These are phyloP conservation scores for Megaleporinus macrocephalus DNA, from an alignment of 2,113 vertebrate species.

Conservation along the genomic window DNA sequence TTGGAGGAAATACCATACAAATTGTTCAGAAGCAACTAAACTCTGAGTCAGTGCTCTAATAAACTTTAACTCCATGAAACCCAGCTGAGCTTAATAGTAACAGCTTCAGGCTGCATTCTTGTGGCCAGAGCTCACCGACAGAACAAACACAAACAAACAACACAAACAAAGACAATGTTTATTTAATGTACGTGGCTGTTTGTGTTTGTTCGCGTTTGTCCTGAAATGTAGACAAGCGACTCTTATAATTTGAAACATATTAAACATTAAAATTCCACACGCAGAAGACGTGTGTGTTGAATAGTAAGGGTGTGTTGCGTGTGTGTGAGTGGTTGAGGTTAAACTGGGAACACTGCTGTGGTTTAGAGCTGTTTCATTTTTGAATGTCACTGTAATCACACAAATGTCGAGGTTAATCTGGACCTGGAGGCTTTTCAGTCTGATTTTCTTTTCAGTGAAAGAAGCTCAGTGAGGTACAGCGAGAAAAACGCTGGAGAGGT, in stretches of 20 bases:
- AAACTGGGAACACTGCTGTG: background rate
- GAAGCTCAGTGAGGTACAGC: background rate
- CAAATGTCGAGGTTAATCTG: background rate
- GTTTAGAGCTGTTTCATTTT: background rate
- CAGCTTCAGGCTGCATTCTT: background rate
- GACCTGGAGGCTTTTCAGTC: background rate
- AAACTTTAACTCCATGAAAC: background rate
- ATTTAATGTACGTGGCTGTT: no score
- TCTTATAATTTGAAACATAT: background rate
- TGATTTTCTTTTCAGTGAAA: background rate
- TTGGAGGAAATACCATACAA: no score
- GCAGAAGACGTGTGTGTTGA: background rate
- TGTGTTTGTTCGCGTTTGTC: no score
- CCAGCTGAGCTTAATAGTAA: background rate
- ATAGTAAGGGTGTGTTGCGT: background rate
- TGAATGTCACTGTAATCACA: background rate
- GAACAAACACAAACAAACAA: no score
- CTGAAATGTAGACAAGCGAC: no score
- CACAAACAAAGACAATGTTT: no score
- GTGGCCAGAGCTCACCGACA: no score
- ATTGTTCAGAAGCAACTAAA: no score
- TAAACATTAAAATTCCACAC: background rate
- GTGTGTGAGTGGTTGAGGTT: constrained; percentile 34
- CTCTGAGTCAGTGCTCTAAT: background rate
- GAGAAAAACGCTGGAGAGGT: background rate